Conservation (phyloP, 2,797 vertebrate genomes). For the Lepilemur ruficaudatus region DNA sequence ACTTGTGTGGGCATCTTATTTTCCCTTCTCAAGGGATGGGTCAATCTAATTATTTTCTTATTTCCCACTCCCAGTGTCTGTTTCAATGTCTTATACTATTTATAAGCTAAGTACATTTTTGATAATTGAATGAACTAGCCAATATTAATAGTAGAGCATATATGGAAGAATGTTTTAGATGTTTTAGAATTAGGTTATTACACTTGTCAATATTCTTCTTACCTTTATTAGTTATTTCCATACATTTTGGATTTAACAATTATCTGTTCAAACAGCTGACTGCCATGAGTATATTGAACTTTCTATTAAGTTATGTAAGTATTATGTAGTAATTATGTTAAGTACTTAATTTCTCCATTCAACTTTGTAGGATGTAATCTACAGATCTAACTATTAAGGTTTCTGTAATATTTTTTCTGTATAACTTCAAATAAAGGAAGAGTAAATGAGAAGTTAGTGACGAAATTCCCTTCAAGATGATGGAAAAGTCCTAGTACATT, state of each 20-base stretch:
- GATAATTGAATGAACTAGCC: neutral
- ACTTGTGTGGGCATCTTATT: neutral
- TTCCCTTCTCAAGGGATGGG: neutral
- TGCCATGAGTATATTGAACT: neutral
- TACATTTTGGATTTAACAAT: neutral
- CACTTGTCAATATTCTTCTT: neutral
- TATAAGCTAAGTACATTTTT: slow-evolving; percentile 18
- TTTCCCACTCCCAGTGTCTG: neutral
- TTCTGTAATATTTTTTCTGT: neutral
- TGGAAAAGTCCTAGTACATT: neutral
- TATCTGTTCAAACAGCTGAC: neutral
- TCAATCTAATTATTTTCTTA: neutral
- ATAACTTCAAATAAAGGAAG: neutral
- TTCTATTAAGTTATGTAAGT: neutral
- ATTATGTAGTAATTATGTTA: neutral
- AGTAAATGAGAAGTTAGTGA: neutral
- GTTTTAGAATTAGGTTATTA: slow-evolving; percentile 5
- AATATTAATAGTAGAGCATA: slow-evolving; percentile 8
- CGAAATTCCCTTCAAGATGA: neutral
- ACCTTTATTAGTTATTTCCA: neutral
- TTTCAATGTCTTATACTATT: neutral
- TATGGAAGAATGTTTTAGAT: slow-evolving; percentile 6
- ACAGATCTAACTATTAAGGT: neutral
- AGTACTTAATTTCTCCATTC: neutral
- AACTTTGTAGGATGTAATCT: neutral